Percentiles rank a stretch among this genome's conserved stretches.
Evolutionary conservation across 64 coral and sea anemone species (phyloP).

Genomic region (Dendronephthya gigantea): DNA sequence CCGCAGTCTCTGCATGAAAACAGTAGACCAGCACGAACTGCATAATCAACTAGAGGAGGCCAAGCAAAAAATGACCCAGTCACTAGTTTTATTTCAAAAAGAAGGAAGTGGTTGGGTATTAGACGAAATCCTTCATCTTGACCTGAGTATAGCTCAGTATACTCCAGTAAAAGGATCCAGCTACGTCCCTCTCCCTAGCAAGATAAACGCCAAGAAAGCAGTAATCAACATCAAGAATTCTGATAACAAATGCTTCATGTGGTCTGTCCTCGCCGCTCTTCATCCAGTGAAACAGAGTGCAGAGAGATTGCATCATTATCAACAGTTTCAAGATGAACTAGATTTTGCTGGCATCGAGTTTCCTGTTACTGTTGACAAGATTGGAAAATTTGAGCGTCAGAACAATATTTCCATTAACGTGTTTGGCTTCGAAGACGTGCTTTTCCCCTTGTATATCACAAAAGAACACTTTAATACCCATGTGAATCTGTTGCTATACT

Average conservation of each 20-base stretch:
- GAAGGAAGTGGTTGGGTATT: conserved; percentile 16
- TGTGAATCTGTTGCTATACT: conserved; percentile 20
- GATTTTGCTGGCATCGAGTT: conserved; percentile 30
- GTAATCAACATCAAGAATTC: conserved; percentile 37
- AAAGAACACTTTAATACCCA: conserved; percentile 8
- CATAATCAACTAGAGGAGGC: conserved; percentile 5
- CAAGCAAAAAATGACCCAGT: conserved; percentile 16
- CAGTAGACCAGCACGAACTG: too few species aligned
- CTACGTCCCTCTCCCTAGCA: conserved; percentile 24
- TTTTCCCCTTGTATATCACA: conserved; percentile 33
- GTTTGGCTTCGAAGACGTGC: background rate
- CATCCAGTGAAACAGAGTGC: background rate
- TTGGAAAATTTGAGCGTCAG: conserved; percentile 44
- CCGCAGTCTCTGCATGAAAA: too few species aligned
- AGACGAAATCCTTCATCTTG: too few species aligned
- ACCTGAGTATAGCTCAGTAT: conserved; percentile 19
- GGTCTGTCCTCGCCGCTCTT: conserved; percentile 12
- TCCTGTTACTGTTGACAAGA: conserved; percentile 16
- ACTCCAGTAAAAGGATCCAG: conserved; percentile 26
- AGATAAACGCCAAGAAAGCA: background rate
- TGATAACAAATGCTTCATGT: background rate
- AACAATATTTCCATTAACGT: conserved; percentile 34
- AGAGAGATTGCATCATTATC: background rate
- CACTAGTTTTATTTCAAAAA: background rate
- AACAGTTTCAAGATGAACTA: conserved; percentile 24